These are phyloP conservation scores for Mormyrus lacerda DNA, from an alignment of 2,113 vertebrate species.

Conservation along the genomic window DNA sequence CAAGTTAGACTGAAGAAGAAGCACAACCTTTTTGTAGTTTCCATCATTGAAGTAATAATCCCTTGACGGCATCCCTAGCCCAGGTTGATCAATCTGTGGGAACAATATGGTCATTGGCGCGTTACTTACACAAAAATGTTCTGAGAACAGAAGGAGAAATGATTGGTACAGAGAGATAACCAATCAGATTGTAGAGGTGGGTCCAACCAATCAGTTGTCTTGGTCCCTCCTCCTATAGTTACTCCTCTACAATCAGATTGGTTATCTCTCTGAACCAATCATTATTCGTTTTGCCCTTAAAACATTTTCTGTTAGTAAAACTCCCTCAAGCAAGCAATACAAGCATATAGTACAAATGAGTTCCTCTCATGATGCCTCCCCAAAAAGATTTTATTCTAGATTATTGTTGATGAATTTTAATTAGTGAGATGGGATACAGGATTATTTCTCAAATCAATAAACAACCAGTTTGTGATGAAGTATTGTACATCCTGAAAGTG, in stretches of 20 bases:
- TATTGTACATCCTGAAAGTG: neutral
- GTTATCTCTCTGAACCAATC: neutral
- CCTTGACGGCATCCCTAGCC: conserved; percentile 87
- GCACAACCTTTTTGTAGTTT: conserved; percentile 72
- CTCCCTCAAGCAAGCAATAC: neutral
- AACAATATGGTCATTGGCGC: conserved; percentile 4
- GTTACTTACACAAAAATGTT: neutral
- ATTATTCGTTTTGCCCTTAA: neutral
- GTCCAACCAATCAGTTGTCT: neutral
- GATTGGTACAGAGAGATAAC: neutral
- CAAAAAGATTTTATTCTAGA: neutral
- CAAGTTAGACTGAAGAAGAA: neutral
- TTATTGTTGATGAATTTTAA: neutral
- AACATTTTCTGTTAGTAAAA: neutral
- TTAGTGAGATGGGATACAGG: neutral
- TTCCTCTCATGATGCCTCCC: neutral
- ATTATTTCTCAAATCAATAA: neutral
- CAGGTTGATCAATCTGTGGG: conserved; percentile 86
- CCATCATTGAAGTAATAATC: conserved; percentile 86
- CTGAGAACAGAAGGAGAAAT: neutral
- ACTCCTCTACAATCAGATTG: neutral
- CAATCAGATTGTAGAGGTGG: neutral
- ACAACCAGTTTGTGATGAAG: neutral
- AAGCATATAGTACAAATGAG: neutral
- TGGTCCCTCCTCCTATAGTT: neutral